Percentiles rank a stretch among this genome's conserved stretches.
These are phyloP conservation scores for Ptilonorhynchus violaceus DNA, from an alignment of 2,113 vertebrate genomes.

Conservation along the genomic window DNA sequence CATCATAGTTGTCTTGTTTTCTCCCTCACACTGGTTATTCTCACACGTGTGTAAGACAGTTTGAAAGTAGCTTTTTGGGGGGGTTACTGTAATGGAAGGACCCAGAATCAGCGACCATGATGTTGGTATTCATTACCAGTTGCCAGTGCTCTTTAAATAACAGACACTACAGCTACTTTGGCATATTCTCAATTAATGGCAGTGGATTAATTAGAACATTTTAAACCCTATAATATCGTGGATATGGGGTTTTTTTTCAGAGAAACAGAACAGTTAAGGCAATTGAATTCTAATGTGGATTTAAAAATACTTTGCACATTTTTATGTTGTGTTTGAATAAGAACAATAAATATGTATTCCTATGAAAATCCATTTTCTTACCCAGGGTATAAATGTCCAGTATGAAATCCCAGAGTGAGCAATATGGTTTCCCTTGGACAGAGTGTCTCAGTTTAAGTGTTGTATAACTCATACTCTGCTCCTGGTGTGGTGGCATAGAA, in stretches of 20 bases:
- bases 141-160: background rate
- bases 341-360: background rate
- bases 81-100: background rate
- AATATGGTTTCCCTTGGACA: slow-evolving; percentile 34
- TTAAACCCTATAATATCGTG: background rate
- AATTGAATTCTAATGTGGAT: slow-evolving; percentile 6
- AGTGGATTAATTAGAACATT: background rate
- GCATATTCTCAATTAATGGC: background rate
- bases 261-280: background rate
- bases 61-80: background rate
- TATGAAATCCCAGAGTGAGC: slow-evolving; percentile 1
- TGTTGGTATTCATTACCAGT: background rate
- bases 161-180: background rate
- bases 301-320: slow-evolving; percentile 6
- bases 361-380: slow-evolving; percentile 18
- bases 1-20: background rate
- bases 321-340: slow-evolving; percentile 4
- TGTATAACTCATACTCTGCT: slow-evolving; percentile 64
- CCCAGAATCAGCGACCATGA: background rate
- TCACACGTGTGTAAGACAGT: background rate
- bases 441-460: slow-evolving; percentile 39
- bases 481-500: slow-evolving; percentile 53
- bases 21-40: background rate
- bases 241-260: background rate
- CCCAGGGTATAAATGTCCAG: background rate